Conservation (phyloP, 2,888 invertebrate species). For the Prenolepis imparis region DNA sequence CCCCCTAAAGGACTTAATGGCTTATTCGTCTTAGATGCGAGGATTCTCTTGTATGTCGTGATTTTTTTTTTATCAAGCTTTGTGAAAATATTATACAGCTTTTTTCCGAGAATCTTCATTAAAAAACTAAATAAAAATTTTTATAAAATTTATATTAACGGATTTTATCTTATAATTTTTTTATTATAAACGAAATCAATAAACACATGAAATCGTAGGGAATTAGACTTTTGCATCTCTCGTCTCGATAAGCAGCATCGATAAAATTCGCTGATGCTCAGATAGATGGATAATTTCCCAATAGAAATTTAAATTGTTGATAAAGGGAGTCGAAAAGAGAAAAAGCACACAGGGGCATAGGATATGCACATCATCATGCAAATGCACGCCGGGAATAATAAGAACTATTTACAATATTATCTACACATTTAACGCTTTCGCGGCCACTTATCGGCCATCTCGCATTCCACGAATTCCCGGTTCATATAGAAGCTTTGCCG, state of each 20-base stretch:
- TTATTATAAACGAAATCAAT: not conserved
- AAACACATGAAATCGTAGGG: not conserved
- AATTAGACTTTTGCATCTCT: not conserved
- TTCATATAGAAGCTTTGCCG: not conserved
- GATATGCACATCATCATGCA: not conserved
- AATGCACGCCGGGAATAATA: not conserved
- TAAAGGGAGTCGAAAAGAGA: not conserved
- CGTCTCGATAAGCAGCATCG: not conserved
- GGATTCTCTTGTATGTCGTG: not conserved
- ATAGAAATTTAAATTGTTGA: not conserved
- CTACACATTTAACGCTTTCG: slow-evolving; percentile 3
- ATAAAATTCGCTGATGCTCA: not conserved
- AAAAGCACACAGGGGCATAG: not conserved
- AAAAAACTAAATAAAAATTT: not conserved
- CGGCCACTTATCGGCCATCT: slow-evolving; percentile 7
- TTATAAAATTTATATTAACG: not conserved
- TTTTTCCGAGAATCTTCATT: not conserved
- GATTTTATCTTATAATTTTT: not conserved
- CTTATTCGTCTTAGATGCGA: not conserved
- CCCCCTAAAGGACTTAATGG: not conserved
- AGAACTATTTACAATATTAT: slow-evolving; percentile 20
- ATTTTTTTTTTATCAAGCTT: not conserved
- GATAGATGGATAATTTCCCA: not conserved
- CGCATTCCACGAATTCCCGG: not conserved
- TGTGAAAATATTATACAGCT: not conserved